Evolutionary conservation across 35 echinoderm and acorn worm genomes (phyloP), one percentile per base, ranked within the genome.

Genomic region (Nesometra sesokonis): DNA sequence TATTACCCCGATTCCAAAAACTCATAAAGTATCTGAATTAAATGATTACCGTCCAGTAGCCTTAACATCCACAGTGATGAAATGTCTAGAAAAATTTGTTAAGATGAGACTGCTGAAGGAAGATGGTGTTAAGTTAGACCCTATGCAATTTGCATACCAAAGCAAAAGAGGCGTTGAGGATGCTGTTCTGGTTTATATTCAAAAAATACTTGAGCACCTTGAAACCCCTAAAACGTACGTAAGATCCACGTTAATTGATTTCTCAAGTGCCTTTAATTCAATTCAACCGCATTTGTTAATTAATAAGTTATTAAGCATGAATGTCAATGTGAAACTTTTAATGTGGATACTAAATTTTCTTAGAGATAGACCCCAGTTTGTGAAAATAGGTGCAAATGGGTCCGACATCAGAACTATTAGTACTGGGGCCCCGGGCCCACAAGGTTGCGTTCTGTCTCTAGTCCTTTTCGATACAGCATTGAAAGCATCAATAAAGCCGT

Each of bases 1-100:
- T 13, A 77, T 89, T 17, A 35, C 21, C 27, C 88, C 80, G 67
- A 36, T 89, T 27, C 11, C 88, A 37, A 89, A 84, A 39, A 35
- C 33, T 0, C 21, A 47, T 21, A 84, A 57, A 5, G 17, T 77
- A 0, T 29, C 43, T 17, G 7, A 35, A 11, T 31, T 89, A 37
- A 89, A 89, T 77, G 88, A 89, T 35, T 84, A 77, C 31, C 19
- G 88, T 77, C 88, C 88, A 30, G 82, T 84, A 30, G 88, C 88
- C 13, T 46, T 77, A 8, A 84, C 88, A 7, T 35, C 47, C 11
- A 89, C 32, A 11, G 34, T 89, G 8, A 76, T 84, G 43, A 89
- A 89, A 43, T 89, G 88, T 21, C 57, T 89, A 29, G 36, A 87
- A 79, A 79, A 87, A n/a, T 29, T 79, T 87, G 79, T 78, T 31